These are phyloP conservation scores for Branchellion lobata DNA, from an alignment of 2,888 invertebrate genomes.

Conservation along the genomic window DNA sequence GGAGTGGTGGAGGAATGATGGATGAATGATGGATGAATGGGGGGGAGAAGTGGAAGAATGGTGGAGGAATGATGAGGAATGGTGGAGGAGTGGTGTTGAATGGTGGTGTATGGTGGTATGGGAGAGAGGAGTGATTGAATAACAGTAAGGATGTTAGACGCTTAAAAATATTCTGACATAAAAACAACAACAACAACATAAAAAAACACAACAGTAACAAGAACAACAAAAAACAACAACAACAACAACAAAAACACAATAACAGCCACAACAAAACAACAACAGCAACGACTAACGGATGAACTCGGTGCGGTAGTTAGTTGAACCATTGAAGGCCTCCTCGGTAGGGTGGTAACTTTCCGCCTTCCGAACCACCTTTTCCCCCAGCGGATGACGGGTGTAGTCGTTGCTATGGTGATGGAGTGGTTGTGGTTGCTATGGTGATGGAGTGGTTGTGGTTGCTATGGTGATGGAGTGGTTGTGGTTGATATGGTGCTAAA, in stretches of 20 bases:
- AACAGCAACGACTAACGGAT: slow-evolving; percentile 24
- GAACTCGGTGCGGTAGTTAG: slow-evolving; percentile 33
- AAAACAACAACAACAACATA: neutral
- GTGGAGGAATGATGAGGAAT: neutral
- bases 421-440: no score
- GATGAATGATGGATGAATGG: neutral
- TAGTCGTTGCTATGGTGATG: slow-evolving; percentile 22
- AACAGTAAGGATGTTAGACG: no score
- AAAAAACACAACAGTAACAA: neutral
- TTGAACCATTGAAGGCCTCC: slow-evolving; percentile 29
- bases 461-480: no score
- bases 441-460: neutral
- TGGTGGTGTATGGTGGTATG: no score
- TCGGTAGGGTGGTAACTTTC: slow-evolving; percentile 19
- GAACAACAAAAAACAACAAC: neutral
- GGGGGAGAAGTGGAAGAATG: neutral
- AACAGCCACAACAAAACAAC: neutral
- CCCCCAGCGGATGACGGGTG: slow-evolving; percentile 11
- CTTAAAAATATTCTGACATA: no score
- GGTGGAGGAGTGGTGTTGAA: neutral
- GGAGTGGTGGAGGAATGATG: neutral
- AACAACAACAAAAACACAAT: neutral
- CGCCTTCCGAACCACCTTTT: neutral
- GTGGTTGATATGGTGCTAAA: neutral
- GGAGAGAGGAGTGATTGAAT: neutral